Evolutionary conservation across 2,797 vertebrate genomes (phyloP).

Genomic region (Dermochelys coriacea): DNA sequence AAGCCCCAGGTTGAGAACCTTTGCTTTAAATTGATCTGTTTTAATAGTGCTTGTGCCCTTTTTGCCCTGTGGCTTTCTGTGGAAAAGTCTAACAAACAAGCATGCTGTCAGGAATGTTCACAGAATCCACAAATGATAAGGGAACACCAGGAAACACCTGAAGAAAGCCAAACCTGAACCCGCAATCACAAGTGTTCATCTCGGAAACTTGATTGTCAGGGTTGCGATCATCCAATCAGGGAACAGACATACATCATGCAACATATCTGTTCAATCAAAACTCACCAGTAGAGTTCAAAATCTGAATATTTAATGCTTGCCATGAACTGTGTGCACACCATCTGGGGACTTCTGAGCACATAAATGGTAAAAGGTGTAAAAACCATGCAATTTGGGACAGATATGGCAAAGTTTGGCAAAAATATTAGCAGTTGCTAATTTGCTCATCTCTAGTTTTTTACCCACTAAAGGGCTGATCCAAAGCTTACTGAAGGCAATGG

Average conservation of each 20-base stretch:
- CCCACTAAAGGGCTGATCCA: not conserved
- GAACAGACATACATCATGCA: not conserved
- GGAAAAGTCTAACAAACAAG: not conserved
- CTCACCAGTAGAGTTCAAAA: not conserved
- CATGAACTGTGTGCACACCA: not conserved
- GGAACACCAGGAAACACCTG: not conserved
- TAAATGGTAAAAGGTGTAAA: not conserved
- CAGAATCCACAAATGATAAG: not conserved
- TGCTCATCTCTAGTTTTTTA: not conserved
- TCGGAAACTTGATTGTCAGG: not conserved
- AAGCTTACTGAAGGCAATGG: not conserved
- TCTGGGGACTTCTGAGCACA: not conserved
- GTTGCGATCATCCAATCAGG: not conserved
- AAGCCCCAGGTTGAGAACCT: not conserved
- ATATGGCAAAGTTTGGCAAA: not conserved
- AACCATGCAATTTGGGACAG: not conserved
- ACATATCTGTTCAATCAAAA: not conserved
- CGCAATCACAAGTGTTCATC: not conserved
- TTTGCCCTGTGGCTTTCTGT: not conserved
- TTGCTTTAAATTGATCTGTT: not conserved
- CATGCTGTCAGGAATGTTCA: not conserved
- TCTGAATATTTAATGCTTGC: slow-evolving; percentile 13
- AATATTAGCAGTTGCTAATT: not conserved
- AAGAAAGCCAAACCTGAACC: not conserved
- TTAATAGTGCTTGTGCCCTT: not conserved